Conservation (phyloP, 2,113 vertebrate genomes). For the Xyrauchen texanus region DNA sequence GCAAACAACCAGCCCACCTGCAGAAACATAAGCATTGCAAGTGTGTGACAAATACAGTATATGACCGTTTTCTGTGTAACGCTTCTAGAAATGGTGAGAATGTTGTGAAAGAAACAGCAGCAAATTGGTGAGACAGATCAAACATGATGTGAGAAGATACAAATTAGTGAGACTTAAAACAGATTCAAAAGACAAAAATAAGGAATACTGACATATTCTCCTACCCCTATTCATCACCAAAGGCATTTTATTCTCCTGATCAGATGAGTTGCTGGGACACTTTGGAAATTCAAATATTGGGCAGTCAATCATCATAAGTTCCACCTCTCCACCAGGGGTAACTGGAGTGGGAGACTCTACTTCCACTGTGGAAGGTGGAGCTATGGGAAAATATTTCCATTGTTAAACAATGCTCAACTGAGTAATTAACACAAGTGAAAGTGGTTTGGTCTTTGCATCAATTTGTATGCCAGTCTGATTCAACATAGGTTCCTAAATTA, state of each 20-base stretch:
- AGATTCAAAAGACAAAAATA: conserved; percentile 21
- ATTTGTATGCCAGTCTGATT: too few relatives aligned
- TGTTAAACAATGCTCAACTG: not conserved
- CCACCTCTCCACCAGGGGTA: conserved; percentile 2
- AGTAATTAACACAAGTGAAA: too few relatives aligned
- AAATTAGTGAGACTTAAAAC: not conserved
- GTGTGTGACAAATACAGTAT: not conserved
- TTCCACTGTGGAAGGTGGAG: not conserved
- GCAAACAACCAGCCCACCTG: conserved; percentile 69
- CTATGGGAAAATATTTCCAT: not conserved
- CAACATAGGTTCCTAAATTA: too few relatives aligned
- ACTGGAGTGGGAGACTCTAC: not conserved
- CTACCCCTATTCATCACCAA: conserved; percentile 14
- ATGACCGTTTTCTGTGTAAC: too few relatives aligned
- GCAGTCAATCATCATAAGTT: conserved; percentile 31
- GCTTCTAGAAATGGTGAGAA: not conserved
- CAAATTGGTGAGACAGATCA: not conserved
- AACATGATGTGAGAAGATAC: not conserved
- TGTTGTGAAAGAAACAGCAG: not conserved
- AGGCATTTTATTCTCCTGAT: conserved; percentile 23
- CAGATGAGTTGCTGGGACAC: not conserved
- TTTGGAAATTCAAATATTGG: conserved; percentile 28
- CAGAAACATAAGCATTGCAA: conserved; percentile 60
- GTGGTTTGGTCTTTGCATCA: too few relatives aligned
- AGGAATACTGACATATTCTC: conserved; percentile 35